phyloP scores from a whole-genome alignment of 1,140 invertebrate species.

The Drosophila equinoxialis region DNA sequence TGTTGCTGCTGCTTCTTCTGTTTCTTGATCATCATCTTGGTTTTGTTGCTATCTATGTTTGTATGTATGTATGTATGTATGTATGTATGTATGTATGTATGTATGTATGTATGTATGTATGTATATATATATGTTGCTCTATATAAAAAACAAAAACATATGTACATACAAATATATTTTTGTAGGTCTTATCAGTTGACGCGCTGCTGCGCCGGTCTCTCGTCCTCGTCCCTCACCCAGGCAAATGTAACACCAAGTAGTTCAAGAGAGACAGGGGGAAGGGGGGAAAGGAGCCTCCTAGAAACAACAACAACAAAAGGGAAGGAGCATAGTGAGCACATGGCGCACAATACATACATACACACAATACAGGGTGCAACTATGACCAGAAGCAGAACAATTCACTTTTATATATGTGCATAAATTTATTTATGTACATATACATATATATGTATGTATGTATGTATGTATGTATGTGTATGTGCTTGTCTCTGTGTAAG shows the following conservation, averaged over 20 bases:
- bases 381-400: background rate
- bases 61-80: no score
- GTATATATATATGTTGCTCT: background rate
- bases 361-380: background rate
- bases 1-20: background rate
- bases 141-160: background rate
- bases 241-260: background rate
- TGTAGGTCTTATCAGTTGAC: background rate
- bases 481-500: slow-evolving; percentile 23
- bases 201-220: background rate
- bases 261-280: background rate
- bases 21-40: no score
- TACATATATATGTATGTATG: background rate
- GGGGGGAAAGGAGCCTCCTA: background rate
- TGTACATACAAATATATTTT: background rate
- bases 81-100: no score
- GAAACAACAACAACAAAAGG: background rate
- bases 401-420: background rate
- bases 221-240: background rate
- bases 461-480: slow-evolving; percentile 31
- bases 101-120: background rate
- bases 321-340: background rate
- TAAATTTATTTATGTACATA: background rate
- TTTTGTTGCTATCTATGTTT: background rate
- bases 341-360: background rate